Percentiles rank a stretch among this genome's conserved stretches.
phyloP scores from a whole-genome alignment of 2,797 vertebrate genomes.

The Gymnoscopelus microlampas region DNA sequence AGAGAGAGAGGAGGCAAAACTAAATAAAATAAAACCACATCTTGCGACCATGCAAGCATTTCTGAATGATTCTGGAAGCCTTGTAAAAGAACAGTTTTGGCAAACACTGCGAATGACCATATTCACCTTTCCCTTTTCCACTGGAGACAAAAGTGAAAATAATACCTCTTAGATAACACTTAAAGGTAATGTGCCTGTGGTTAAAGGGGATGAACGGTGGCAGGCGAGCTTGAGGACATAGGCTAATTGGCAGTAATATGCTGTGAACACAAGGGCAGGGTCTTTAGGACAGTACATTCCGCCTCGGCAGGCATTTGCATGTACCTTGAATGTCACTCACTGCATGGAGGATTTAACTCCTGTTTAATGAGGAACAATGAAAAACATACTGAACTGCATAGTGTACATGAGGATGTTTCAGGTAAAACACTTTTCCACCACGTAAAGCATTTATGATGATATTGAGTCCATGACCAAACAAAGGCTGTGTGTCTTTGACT shows the following conservation, averaged over 20 bases:
- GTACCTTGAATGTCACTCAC: not conserved
- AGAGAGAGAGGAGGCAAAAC: not conserved
- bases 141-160: conserved; percentile 25
- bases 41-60: not conserved
- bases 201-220: not conserved
- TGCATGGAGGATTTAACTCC: not conserved
- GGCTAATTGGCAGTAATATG: not conserved
- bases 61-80: not conserved
- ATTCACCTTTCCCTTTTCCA: conserved; percentile 27
- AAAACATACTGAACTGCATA: not conserved
- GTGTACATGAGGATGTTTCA: not conserved
- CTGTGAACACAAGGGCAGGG: not conserved
- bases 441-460: not conserved
- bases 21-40: conserved; percentile 3
- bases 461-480: not conserved
- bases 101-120: not conserved
- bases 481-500: not conserved
- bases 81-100: too few species aligned
- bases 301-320: not conserved
- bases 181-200: conserved; percentile 14
- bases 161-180: conserved; percentile 16
- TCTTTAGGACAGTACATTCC: not conserved
- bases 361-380: not conserved
- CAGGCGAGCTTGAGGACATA: not conserved
- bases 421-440: too few species aligned